Conservation (phyloP, 2,888 invertebrate genomes). For the Metallyticus violacea region DNA sequence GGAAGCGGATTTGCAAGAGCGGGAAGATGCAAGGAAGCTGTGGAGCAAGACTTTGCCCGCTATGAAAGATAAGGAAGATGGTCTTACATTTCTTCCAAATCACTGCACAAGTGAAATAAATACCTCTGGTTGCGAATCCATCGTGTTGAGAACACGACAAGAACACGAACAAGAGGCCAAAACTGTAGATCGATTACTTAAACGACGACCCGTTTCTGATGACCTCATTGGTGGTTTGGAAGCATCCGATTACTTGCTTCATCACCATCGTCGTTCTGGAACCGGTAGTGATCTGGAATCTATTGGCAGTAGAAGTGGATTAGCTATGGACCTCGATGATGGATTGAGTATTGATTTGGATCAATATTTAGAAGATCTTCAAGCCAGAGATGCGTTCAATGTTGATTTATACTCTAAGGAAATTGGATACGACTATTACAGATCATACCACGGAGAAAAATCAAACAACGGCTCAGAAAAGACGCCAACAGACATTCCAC, state of each 20-base stretch:
- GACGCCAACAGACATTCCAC: background rate
- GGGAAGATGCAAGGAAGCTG: background rate
- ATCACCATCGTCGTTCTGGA: slow-evolving; percentile 14
- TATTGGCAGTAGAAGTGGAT: slow-evolving; percentile 37
- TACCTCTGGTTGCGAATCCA: slow-evolving; percentile 21
- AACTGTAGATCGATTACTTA: slow-evolving; percentile 58
- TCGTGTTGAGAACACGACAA: slow-evolving; percentile 1
- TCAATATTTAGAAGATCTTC: slow-evolving; percentile 64
- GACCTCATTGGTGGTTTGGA: slow-evolving; percentile 61
- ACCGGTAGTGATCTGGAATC: slow-evolving; percentile 38
- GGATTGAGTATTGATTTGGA: slow-evolving; percentile 61
- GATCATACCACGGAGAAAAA: slow-evolving; percentile 11
- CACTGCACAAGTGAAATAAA: background rate
- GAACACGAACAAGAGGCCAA: slow-evolving; percentile 8
- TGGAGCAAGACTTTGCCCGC: slow-evolving; percentile 14
- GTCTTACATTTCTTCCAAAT: background rate
- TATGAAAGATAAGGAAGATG: background rate
- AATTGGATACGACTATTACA: slow-evolving; percentile 12
- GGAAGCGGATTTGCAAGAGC: background rate
- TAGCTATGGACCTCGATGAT: slow-evolving; percentile 36
- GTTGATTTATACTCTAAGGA: slow-evolving; percentile 43
- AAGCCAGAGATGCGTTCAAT: slow-evolving; percentile 51
- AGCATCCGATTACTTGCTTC: slow-evolving; percentile 56
- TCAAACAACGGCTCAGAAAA: background rate
- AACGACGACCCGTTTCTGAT: slow-evolving; percentile 71